Conservation (phyloP, 2,888 invertebrate species). For the Oscheius onirici region DNA sequence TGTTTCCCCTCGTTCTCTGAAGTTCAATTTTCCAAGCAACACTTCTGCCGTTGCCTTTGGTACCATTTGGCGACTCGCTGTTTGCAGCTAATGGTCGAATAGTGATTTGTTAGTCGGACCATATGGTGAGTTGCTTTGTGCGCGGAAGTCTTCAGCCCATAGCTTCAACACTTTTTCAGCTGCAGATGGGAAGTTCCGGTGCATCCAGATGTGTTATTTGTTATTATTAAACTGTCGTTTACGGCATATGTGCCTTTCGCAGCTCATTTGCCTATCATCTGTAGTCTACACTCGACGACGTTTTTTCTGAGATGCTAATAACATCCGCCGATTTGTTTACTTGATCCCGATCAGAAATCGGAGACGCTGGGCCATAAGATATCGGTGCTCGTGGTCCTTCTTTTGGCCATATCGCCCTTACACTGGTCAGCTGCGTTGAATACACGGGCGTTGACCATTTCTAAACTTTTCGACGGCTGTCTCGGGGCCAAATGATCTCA, state of each 20-base stretch:
- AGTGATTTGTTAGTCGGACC: conserved; percentile 22
- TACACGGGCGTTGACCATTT: conserved; percentile 13
- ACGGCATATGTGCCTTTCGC: conserved; percentile 7
- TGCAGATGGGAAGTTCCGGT: conserved; percentile 27
- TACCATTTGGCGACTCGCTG: conserved; percentile 9
- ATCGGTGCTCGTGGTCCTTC: conserved; percentile 6
- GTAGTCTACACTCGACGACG: background rate
- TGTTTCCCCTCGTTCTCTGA: too few relatives aligned
- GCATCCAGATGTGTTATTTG: conserved; percentile 26
- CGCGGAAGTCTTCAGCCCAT: conserved; percentile 30
- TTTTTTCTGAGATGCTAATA: too few relatives aligned
- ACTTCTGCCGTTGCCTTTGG: background rate
- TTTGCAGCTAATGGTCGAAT: conserved; percentile 13
- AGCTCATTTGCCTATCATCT: conserved; percentile 4
- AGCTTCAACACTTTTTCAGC: conserved; percentile 21
- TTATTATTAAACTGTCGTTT: conserved; percentile 32
- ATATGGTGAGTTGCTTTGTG: conserved; percentile 30
- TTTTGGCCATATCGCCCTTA: conserved; percentile 20
- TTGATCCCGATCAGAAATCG: conserved; percentile 17
- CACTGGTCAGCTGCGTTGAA: conserved; percentile 1
- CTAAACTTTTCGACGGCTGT: conserved; percentile 16
- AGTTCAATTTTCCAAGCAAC: too few relatives aligned
- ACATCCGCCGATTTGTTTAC: conserved; percentile 4
- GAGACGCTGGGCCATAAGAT: conserved; percentile 15
- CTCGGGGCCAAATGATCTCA: conserved; percentile 30